These are phyloP conservation scores for Nyctalus aviator DNA, from an alignment of 2,797 vertebrate species.

Conservation along the genomic window DNA sequence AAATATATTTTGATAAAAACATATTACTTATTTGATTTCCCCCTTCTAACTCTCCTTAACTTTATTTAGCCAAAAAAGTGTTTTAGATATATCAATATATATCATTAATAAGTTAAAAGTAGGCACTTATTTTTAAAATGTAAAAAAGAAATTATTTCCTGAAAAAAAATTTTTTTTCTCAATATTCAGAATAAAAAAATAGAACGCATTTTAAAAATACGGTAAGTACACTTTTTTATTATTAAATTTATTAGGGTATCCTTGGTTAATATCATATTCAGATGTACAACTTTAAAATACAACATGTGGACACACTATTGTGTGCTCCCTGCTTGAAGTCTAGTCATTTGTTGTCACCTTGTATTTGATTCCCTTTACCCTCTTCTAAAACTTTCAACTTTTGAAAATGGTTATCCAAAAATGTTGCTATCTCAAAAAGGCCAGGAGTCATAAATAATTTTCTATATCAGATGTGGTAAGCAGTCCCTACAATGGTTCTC, in stretches of 20 bases:
- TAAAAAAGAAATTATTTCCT: background rate
- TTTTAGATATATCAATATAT: background rate
- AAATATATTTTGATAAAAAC: slow-evolving; percentile 29
- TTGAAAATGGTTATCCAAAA: slow-evolving; percentile 6
- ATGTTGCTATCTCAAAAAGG: background rate
- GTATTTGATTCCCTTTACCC: background rate
- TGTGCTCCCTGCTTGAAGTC: background rate
- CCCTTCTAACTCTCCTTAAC: background rate
- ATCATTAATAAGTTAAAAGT: background rate
- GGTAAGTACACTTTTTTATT: background rate
- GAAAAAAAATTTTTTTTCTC: background rate
- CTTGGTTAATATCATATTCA: background rate
- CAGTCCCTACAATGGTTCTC: background rate
- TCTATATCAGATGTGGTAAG: background rate
- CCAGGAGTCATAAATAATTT: background rate
- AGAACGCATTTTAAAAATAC: background rate
- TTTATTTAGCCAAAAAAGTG: background rate
- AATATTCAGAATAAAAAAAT: background rate
- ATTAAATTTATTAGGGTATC: background rate
- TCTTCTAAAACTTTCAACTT: background rate
- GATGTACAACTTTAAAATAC: background rate
- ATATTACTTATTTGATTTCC: slow-evolving; percentile 1
- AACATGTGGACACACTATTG: background rate
- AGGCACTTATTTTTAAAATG: slow-evolving; percentile 18
- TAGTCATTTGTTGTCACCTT: background rate